Evolutionary conservation across 2,888 invertebrate genomes (phyloP).

Genomic region (Drosophila histrio): DNA sequence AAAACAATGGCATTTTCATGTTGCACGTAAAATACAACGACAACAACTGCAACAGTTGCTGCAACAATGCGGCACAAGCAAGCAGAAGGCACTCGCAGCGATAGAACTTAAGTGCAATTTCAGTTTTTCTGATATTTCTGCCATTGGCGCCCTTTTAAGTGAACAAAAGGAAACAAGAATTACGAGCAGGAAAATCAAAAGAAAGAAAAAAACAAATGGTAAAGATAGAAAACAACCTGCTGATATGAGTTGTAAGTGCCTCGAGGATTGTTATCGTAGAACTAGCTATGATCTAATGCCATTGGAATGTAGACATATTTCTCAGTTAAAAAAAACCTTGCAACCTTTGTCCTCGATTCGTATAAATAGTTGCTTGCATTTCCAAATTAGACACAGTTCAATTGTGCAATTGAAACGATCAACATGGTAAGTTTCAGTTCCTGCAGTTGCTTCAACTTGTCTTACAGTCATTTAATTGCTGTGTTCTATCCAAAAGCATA

Average conservation of each 20-base stretch:
- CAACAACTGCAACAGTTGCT: conserved; percentile 17
- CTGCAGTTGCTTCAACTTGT: neutral
- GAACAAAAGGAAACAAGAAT: conserved; percentile 39
- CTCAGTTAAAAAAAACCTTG: conserved; percentile 32
- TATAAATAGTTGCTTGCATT: conserved; percentile 49
- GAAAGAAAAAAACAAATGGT: neutral
- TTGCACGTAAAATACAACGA: conserved; percentile 63
- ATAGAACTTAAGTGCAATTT: conserved; percentile 74
- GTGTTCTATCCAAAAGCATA: conserved; percentile 20
- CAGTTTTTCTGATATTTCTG: conserved; percentile 57
- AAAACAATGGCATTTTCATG: conserved; percentile 79
- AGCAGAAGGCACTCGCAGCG: conserved; percentile 44
- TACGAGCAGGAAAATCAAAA: conserved; percentile 14
- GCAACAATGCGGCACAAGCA: conserved; percentile 1
- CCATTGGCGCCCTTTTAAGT: conserved; percentile 68
- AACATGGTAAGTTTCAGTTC: conserved; percentile 60
- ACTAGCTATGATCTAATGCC: conserved; percentile 45
- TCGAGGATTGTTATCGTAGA: conserved; percentile 15
- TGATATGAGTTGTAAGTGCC: conserved; percentile 34
- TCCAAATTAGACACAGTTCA: conserved; percentile 52
- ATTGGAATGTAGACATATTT: conserved; percentile 27
- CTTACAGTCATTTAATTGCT: conserved; percentile 2
- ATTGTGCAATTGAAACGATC: conserved; percentile 57
- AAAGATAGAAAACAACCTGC: neutral
- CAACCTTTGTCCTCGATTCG: conserved; percentile 23